These are phyloP conservation scores for Shargacucullia verbasci DNA, from an alignment of 2,888 invertebrate genomes.

Conservation along the genomic window DNA sequence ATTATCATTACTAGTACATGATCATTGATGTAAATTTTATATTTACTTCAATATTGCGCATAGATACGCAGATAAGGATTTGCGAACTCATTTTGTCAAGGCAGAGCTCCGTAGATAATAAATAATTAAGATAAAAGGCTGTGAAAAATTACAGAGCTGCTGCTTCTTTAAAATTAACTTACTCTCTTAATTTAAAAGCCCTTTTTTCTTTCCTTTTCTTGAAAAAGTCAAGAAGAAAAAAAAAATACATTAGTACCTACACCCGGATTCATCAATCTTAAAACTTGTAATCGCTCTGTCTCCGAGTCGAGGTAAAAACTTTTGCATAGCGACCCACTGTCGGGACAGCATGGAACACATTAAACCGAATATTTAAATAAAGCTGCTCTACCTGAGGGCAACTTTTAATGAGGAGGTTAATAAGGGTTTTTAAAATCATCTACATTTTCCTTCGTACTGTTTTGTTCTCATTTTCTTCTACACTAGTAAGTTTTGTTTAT, in stretches of 20 bases:
- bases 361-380: constrained; percentile 56
- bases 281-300: constrained; percentile 77
- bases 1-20: constrained; percentile 51
- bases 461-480: constrained; percentile 30
- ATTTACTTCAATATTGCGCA: constrained; percentile 21
- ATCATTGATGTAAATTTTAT: constrained; percentile 28
- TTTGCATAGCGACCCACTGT: constrained; percentile 33
- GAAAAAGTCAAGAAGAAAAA: constrained; percentile 61
- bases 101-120: constrained; percentile 20
- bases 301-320: constrained; percentile 67
- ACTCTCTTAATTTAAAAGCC: constrained; percentile 66
- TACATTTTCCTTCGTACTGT: constrained; percentile 42
- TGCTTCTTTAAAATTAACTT: constrained; percentile 59
- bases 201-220: constrained; percentile 50
- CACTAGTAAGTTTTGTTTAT: not conserved
- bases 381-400: constrained; percentile 41
- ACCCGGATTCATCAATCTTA: constrained; percentile 78
- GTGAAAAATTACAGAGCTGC: constrained; percentile 53
- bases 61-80: constrained; percentile 15
- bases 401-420: constrained; percentile 63
- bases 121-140: constrained; percentile 55
- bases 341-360: constrained; percentile 39
- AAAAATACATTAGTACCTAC: constrained; percentile 70
- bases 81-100: constrained; percentile 17
- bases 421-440: constrained; percentile 47